Evolutionary conservation across 2,888 invertebrate genomes (phyloP), one percentile per base, ranked within the genome.

Genomic region (Eristalis intricaria): DNA sequence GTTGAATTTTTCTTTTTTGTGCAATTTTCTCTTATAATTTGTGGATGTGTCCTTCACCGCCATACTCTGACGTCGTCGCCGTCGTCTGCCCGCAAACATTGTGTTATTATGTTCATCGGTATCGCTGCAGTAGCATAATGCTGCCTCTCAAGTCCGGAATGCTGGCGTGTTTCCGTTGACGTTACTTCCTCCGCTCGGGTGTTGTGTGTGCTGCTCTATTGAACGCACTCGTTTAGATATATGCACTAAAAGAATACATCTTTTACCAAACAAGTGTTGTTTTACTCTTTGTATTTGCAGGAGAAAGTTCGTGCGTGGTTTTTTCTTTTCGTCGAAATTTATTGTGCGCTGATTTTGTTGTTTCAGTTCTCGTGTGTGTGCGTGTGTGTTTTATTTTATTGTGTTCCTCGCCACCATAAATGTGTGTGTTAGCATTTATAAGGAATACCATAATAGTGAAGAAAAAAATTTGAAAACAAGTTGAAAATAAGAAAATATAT

Each of bases 31-130:
- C 65, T 40, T 83, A 75, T 82, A 78, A 75, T 74, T 79, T 76
- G 63, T 80, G 80, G 83, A 73, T 80, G 19, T 50, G 87, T 84
- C 84, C 87, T 87, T 87, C 87, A 87, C 64, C 84, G 87, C 84
- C 84, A 76, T 75, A 79, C 43, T 70, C 35, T 87, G 87, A 83
- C 83, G 83, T 83, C 32, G 83, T 83, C 32, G 83, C 79, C 83
- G 83, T 76, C 83, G 83, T 80, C 73, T 76, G 65, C 75, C 78
- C 84, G 83, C 75, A 83, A 87, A 76, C 79, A 76, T 76, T 80
- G 50, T 50, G 79, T 76, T 80, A 87, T 80, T 76, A 76, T 87
- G 84, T 83, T 87, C 65, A 87, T 86, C 86, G 86, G 86, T 86
- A 70, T 66, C 78, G 23, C 60, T 60, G 60, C 60, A 23, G 60